Base-by-base conservation (phyloP, 2,888 invertebrate genomes). In the Scrobipalpa atriplicella region DNA sequence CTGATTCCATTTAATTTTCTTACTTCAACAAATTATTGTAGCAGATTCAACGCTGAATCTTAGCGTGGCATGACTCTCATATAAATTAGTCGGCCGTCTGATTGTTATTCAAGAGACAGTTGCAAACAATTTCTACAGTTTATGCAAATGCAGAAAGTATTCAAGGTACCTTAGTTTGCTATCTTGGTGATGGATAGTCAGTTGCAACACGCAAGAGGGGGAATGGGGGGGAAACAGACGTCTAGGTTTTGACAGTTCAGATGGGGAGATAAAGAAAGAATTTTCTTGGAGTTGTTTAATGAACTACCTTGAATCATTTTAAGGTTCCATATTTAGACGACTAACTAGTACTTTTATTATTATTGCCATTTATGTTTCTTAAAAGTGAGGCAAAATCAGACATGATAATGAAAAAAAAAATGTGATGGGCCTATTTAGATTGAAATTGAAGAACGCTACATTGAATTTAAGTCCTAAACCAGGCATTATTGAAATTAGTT, bases 161-260 rank as follows among this genome's bases (percentile, higher is more conserved):
- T 86, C 58, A 38, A 38, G 43, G 43, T 43, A 43, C 13, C 47
- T 47, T 7, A n/a, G 47, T 73, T 13, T 64, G 80, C 84, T 90
- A 90, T 90, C 90, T 85, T 68, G 68, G 81, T 90, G 88, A 90
- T 89, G 85, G 85, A 90, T 90, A 80, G 86, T 67, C 77, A 80
- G 77, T 73, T 77, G 73, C 67, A 72, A 73, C 87, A 87, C 87
- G 88, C 87, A 69, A 86, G 66, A 29, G 52, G 10, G 52, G 52
- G 18, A 52, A 18, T 19, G n/a, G n/a, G 16, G n/a, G 36, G 38
- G n/a, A 36, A 36, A 29, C 3, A 56, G 21, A 21, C 56, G 58
- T 38, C 58, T 58, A 29, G 58, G 29, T 58, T 58, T 58, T 58
- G 58, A 58, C 29, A 29, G 13, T 10, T 58, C 11, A 11, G 54